These are phyloP conservation scores for Lypha dubia DNA, from an alignment of 2,888 invertebrate species.

Conservation along the genomic window DNA sequence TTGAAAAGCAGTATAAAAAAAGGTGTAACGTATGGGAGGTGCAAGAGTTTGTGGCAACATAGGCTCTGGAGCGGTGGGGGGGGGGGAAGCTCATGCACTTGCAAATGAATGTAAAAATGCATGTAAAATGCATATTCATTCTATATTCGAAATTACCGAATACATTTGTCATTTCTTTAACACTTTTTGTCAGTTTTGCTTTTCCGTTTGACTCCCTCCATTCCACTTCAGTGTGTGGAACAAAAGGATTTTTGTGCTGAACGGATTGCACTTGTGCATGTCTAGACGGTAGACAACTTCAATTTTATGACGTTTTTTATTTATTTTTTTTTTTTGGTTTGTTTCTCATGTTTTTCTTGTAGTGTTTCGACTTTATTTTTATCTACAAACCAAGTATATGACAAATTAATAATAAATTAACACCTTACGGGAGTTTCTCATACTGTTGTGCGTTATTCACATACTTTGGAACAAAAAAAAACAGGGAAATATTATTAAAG, in stretches of 20 bases:
- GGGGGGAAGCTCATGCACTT: slow-evolving; percentile 7
- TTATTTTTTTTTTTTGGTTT: slow-evolving; percentile 38
- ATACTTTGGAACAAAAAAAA: neutral
- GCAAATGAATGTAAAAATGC: slow-evolving; percentile 56
- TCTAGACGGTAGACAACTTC: slow-evolving; percentile 72
- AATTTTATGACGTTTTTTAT: slow-evolving; percentile 67
- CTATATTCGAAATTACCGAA: slow-evolving; percentile 52
- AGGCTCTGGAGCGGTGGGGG: too few species aligned
- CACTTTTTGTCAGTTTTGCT: slow-evolving; percentile 45
- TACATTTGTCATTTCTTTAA: slow-evolving; percentile 70
- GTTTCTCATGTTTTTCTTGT: neutral
- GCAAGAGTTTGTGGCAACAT: neutral
- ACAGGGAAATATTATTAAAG: slow-evolving; percentile 15
- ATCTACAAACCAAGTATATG: slow-evolving; percentile 58
- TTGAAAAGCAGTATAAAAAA: slow-evolving; percentile 35
- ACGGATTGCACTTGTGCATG: slow-evolving; percentile 70
- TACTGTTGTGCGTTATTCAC: neutral
- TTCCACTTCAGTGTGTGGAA: slow-evolving; percentile 42
- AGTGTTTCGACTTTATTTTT: slow-evolving; percentile 63
- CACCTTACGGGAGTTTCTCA: slow-evolving; percentile 71
- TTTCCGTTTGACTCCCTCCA: slow-evolving; percentile 39
- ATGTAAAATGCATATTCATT: slow-evolving; percentile 59
- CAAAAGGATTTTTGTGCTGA: slow-evolving; percentile 66
- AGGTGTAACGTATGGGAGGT: slow-evolving; percentile 63
- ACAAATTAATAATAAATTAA: slow-evolving; percentile 73